These are phyloP conservation scores for Lagocephalus sceleratus DNA, from an alignment of 2,797 vertebrate species.

Conservation along the genomic window DNA sequence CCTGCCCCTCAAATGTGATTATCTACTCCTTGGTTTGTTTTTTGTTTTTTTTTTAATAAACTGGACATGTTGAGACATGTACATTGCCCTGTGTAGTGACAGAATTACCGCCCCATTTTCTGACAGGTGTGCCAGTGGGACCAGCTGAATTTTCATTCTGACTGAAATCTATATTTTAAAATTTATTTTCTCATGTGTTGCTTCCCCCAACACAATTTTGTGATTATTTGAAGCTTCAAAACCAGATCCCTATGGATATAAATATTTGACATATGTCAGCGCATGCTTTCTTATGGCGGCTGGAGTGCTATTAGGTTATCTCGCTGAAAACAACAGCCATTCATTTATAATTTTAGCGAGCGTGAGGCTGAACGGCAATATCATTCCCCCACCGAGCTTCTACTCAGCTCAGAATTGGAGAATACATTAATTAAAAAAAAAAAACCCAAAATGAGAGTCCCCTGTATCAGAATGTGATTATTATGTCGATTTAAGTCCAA, in stretches of 20 bases:
- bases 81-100: too few species aligned
- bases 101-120: too few species aligned
- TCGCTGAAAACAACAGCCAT: not conserved
- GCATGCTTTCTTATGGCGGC: too few species aligned
- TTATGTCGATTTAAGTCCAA: not conserved
- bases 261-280: not conserved
- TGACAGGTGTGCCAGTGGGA: too few species aligned
- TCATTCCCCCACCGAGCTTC: not conserved
- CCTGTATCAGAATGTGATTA: not conserved
- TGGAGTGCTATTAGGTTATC: too few species aligned
- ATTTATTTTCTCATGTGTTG: too few species aligned
- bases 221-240: too few species aligned
- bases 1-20: not conserved
- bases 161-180: too few species aligned
- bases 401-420: not conserved
- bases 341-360: conserved; percentile 3
- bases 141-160: too few species aligned
- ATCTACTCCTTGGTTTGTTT: not conserved
- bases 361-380: not conserved
- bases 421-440: not conserved
- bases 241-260: not conserved
- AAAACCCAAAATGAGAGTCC: not conserved
- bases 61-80: too few species aligned
- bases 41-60: not conserved
- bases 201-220: too few species aligned